Evolutionary conservation across 37 sponge, comb jelly and placozoan genomes (phyloP).

Genomic region (Aplysina aerophoba): DNA sequence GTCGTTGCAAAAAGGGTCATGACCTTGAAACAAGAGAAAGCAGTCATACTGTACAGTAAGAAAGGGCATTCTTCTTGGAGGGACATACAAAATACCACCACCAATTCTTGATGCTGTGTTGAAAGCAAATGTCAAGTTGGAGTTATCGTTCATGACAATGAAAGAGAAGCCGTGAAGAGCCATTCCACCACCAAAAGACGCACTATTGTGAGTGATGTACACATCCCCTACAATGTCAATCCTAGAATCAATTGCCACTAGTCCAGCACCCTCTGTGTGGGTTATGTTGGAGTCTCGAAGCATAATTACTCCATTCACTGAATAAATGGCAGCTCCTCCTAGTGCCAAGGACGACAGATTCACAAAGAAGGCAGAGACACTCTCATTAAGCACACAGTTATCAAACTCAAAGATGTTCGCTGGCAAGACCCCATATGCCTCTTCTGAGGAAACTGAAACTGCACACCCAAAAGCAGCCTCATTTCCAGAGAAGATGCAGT

Average conservation of each 20-base stretch:
- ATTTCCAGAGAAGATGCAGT: constrained; percentile 14
- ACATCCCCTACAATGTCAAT: not conserved
- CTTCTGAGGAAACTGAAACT: not conserved
- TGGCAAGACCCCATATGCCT: not conserved
- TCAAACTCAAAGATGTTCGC: not conserved
- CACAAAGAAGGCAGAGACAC: no score
- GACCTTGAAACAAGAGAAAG: not conserved
- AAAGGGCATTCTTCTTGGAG: not conserved
- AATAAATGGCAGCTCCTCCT: not conserved
- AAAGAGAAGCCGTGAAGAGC: not conserved
- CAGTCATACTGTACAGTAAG: not conserved
- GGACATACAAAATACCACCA: not conserved
- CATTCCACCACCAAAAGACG: constrained; percentile 1
- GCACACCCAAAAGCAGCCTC: constrained; percentile 30
- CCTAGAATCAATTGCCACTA: not conserved
- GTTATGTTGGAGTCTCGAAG: not conserved
- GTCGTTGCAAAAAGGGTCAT: not conserved
- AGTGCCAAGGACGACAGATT: not conserved
- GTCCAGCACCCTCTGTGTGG: not conserved
- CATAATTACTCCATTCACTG: not conserved
- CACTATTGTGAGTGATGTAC: not conserved
- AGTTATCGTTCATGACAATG: constrained; percentile 2
- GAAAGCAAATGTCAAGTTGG: not conserved
- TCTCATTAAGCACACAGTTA: not conserved
- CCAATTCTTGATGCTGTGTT: not conserved